phyloP scores from a whole-genome alignment of 2,797 vertebrate genomes.

The Eulemur mongoz region DNA sequence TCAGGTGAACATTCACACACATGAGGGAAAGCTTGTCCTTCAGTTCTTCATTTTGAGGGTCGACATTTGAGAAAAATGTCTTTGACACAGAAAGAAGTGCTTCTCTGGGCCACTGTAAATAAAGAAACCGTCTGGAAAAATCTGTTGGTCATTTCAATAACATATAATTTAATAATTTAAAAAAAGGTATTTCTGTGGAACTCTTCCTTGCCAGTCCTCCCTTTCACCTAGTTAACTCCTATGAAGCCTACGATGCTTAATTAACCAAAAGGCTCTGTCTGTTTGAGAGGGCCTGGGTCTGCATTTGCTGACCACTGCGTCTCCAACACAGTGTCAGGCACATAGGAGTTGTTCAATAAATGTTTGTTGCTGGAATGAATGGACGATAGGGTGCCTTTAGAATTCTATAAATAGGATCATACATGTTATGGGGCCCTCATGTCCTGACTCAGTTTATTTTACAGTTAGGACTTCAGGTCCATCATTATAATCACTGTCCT shows the following conservation, averaged over 20 bases:
- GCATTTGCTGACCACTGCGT: background rate
- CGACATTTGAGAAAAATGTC: conserved; percentile 88
- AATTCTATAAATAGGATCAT: background rate
- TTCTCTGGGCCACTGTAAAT: conserved; percentile 89
- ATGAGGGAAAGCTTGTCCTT: conserved; percentile 89
- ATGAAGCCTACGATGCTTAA: background rate
- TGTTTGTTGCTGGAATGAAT: background rate
- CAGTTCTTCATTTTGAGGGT: conserved; percentile 87
- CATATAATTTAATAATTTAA: background rate
- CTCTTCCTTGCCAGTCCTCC: background rate
- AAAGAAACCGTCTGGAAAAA: conserved; percentile 38
- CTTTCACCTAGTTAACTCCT: background rate
- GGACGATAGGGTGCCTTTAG: background rate
- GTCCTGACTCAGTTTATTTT: background rate
- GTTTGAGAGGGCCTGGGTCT: background rate
- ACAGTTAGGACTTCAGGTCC: background rate
- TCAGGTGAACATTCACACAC: conserved; percentile 92
- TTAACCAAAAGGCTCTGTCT: background rate
- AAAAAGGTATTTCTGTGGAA: background rate
- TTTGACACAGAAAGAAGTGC: conserved; percentile 91
- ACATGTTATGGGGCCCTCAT: background rate
- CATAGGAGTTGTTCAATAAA: background rate
- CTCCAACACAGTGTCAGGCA: background rate
- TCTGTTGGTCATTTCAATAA: background rate
- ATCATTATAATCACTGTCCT: background rate